phyloP scores from a whole-genome alignment of 2,113 vertebrate species.

The Conger conger region DNA sequence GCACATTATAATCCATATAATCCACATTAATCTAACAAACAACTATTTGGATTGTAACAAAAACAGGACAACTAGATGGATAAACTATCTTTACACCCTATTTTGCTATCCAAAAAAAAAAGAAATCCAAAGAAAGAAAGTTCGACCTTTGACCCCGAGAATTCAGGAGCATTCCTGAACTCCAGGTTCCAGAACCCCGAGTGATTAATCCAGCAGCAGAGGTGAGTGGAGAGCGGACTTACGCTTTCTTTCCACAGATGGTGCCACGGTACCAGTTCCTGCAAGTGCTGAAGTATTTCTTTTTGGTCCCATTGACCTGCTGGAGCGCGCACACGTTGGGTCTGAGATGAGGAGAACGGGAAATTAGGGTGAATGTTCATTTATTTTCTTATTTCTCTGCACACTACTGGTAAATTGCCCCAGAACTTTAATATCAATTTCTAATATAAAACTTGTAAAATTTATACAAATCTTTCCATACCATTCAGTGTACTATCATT shows the following conservation, averaged over 20 bases:
- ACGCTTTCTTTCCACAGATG: constrained; percentile 97
- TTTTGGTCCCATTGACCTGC: constrained; percentile 92
- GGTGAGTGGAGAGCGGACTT: constrained; percentile 67
- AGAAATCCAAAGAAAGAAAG: too few relatives aligned
- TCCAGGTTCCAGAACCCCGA: background rate
- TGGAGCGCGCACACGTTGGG: constrained; percentile 95
- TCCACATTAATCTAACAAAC: too few relatives aligned
- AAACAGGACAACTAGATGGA: too few relatives aligned
- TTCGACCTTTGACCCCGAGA: background rate
- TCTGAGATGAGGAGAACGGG: constrained; percentile 57
- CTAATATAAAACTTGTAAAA: background rate
- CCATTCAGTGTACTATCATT: background rate
- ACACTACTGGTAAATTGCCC: background rate
- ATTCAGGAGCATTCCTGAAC: background rate
- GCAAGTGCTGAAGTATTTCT: constrained; percentile 97
- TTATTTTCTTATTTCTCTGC: background rate
- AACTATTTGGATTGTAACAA: too few relatives aligned
- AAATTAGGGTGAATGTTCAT: constrained; percentile 34
- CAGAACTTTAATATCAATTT: background rate
- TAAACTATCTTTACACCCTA: too few relatives aligned
- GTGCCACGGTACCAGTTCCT: constrained; percentile 92
- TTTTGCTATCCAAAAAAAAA: too few relatives aligned
- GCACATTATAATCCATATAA: too few relatives aligned
- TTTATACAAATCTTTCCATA: background rate
- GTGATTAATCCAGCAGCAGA: background rate